Evolutionary conservation across 2,113 vertebrate species (phyloP).

Genomic region (Grallaria varia): DNA sequence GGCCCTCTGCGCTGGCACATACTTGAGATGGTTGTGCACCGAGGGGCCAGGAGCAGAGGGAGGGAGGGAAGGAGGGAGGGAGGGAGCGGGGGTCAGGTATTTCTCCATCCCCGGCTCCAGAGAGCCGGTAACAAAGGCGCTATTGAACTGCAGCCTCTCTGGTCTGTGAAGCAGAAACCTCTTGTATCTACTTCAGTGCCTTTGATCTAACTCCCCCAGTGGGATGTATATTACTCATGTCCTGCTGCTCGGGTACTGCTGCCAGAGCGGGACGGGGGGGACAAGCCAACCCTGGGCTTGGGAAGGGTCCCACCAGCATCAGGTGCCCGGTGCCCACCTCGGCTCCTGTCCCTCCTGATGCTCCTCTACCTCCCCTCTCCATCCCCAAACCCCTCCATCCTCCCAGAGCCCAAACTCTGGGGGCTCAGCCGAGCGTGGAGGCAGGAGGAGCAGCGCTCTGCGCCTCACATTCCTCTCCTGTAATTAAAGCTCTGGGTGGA

Average conservation of each 20-base stretch:
- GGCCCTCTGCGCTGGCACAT: background rate
- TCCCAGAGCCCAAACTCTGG: background rate
- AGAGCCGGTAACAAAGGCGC: conserved; percentile 88
- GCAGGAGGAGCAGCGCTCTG: conserved; percentile 36
- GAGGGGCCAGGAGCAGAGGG: conserved; percentile 5
- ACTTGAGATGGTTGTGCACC: background rate
- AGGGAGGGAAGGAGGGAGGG: conserved; percentile 31
- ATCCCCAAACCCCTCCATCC: background rate
- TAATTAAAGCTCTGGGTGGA: conserved; percentile 60
- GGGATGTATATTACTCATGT: conserved; percentile 71
- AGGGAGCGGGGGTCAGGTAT: conserved; percentile 81
- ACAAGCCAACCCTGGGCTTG: background rate
- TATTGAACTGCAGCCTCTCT: conserved; percentile 83
- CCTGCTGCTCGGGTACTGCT: conserved; percentile 72
- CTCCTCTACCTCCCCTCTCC: background rate
- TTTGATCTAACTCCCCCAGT: conserved; percentile 78
- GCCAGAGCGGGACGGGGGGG: conserved; percentile 37
- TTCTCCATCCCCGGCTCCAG: conserved; percentile 78
- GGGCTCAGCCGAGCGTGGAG: background rate
- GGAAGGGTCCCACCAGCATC: background rate
- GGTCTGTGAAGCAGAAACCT: conserved; percentile 85
- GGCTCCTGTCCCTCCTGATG: fast-evolving
- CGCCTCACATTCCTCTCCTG: conserved; percentile 40
- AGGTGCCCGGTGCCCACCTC: background rate
- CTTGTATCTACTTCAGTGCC: conserved; percentile 79